Percentiles rank a stretch among this genome's conserved stretches.
Conservation (phyloP, 2,113 vertebrate species). For the Peromyscus maniculatus region DNA sequence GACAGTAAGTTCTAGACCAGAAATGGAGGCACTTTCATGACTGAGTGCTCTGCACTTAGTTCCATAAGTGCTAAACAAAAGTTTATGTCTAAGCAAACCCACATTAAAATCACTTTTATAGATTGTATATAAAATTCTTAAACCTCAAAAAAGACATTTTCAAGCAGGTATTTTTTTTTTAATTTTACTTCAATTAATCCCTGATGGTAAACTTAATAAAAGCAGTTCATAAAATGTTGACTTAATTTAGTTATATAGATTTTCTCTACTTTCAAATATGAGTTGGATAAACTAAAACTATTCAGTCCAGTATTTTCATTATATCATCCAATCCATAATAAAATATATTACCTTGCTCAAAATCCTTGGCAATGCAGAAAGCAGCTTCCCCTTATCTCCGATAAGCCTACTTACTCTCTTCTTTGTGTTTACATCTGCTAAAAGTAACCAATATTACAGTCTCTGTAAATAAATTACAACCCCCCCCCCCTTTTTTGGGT, state of each 20-base stretch:
- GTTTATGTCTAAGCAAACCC: neutral
- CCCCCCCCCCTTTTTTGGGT: too few species aligned
- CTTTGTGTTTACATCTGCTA: neutral
- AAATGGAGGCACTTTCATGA: neutral
- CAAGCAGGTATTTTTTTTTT: neutral
- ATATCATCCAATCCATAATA: neutral
- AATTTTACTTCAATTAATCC: neutral
- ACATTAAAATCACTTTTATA: conserved; percentile 11
- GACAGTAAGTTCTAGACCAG: neutral
- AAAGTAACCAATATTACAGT: neutral
- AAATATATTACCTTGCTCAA: neutral
- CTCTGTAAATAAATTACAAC: neutral
- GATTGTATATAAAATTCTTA: neutral
- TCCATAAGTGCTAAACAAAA: neutral
- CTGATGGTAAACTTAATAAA: neutral
- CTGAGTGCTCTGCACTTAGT: conserved; percentile 13
- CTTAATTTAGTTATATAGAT: neutral
- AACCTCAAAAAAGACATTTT: neutral
- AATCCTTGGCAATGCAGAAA: neutral
- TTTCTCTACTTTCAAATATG: conserved; percentile 18
- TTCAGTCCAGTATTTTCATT: neutral
- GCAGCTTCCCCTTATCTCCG: neutral
- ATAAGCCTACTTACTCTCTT: neutral
- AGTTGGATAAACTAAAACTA: neutral
- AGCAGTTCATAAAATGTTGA: neutral